Evolutionary conservation across 1,140 invertebrate species (phyloP).

Genomic region (Drosophila nigrodunni): DNA sequence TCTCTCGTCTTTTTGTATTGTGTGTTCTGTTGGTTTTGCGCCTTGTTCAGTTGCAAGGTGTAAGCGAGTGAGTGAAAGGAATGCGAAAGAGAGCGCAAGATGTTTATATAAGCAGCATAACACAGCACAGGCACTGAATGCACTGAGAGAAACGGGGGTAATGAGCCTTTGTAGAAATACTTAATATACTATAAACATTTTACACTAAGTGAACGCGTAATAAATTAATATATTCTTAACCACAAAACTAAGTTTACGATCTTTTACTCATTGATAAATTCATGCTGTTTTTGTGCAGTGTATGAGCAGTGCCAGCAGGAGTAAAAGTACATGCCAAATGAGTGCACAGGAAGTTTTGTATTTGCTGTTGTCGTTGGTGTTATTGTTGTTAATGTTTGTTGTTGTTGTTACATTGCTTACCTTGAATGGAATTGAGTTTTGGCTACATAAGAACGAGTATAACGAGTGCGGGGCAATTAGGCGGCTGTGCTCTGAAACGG

Average conservation of each 20-base stretch:
- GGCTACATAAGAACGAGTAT: constrained; percentile 16
- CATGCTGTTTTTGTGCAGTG: neutral
- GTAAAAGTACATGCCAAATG: constrained; percentile 65
- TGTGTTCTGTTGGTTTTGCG: constrained; percentile 47
- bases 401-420: constrained; percentile 66
- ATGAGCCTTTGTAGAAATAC: neutral
- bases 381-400: constrained; percentile 4
- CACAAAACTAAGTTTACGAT: no score
- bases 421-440: constrained; percentile 59
- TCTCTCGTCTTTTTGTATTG: constrained; percentile 48
- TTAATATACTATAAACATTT: no score
- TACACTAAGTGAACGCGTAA: no score
- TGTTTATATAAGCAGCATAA: constrained; percentile 63
- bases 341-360: constrained; percentile 77
- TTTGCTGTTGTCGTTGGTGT: constrained; percentile 1
- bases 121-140: neutral
- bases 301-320: constrained; percentile 53
- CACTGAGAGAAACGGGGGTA: constrained; percentile 1
- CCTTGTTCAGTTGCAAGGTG: constrained; percentile 33
- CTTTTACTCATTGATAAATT: neutral
- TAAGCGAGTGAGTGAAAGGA: constrained; percentile 5
- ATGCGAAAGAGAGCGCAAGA: constrained; percentile 2
- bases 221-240: no score
- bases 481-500: constrained; percentile 69
- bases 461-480: constrained; percentile 75